Conservation (phyloP, 2,888 invertebrate genomes). For the Troides oblongomaculatus region DNA sequence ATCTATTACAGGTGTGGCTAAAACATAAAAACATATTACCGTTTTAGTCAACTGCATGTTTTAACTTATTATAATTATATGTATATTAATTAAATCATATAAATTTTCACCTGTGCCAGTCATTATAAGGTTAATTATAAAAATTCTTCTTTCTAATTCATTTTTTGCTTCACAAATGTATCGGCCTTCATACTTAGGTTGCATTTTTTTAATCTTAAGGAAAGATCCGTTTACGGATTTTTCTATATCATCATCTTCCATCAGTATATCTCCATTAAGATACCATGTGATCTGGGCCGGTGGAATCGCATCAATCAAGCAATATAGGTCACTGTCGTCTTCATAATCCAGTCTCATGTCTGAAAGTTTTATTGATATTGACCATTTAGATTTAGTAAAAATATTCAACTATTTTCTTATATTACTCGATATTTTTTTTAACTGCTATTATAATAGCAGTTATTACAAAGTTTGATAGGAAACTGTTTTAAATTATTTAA, state of each 20-base stretch:
- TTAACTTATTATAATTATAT: not conserved
- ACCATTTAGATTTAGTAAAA: no score
- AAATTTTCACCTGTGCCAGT: conserved; percentile 37
- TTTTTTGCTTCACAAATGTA: conserved; percentile 46
- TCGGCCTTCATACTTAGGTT: conserved; percentile 36
- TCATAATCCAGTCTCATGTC: conserved; percentile 42
- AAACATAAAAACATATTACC: conserved; percentile 20
- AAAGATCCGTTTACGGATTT: conserved; percentile 40
- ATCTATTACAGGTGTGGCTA: conserved; percentile 47
- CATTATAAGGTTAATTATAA: conserved; percentile 38
- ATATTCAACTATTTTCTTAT: no score
- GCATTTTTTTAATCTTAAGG: conserved; percentile 45
- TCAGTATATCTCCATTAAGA: conserved; percentile 35
- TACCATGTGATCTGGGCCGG: conserved; percentile 47
- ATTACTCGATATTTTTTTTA: no score
- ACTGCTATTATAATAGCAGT: no score
- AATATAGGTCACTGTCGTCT: conserved; percentile 37
- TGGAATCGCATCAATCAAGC: conserved; percentile 47
- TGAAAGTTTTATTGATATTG: conserved; percentile 31
- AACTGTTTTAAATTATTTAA: no score
- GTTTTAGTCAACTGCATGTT: no score
- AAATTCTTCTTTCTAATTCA: conserved; percentile 31
- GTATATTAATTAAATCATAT: not conserved
- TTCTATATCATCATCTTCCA: conserved; percentile 32
- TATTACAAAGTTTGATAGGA: no score